Evolutionary conservation across 2,797 vertebrate species (phyloP).

Genomic region (Sciurus vulgaris): DNA sequence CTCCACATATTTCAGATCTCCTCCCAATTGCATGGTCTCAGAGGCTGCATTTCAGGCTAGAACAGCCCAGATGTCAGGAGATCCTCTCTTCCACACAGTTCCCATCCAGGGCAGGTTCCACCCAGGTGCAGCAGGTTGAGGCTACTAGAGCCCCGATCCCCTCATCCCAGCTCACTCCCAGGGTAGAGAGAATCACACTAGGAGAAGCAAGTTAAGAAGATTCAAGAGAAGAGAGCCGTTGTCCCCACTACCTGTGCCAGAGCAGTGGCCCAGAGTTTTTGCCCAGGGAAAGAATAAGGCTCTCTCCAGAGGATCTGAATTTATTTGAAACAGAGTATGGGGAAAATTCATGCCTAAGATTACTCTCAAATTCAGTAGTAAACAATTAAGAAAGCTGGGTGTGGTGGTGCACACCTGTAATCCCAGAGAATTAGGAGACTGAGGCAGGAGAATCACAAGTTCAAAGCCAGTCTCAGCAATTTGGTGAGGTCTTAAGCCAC

Average conservation of each 20-base stretch:
- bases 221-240: not conserved
- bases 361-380: not conserved
- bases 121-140: not conserved
- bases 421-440: too few relatives aligned
- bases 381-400: not conserved
- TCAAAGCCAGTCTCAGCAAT: too few relatives aligned
- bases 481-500: too few relatives aligned
- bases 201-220: not conserved
- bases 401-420: too few relatives aligned
- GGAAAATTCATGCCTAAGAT: not conserved
- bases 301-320: not conserved
- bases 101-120: not conserved
- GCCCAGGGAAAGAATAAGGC: not conserved
- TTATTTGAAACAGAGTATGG: not conserved
- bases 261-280: slow-evolving; percentile 27
- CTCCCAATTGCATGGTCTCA: not conserved
- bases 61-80: not conserved
- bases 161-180: not conserved
- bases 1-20: not conserved
- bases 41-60: not conserved
- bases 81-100: not conserved
- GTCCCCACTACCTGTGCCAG: not conserved
- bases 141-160: too few relatives aligned
- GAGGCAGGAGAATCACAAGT: too few relatives aligned
- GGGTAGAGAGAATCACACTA: not conserved